These are phyloP conservation scores for Bellardia pandia DNA, from an alignment of 2,888 invertebrate species.

Conservation along the genomic window DNA sequence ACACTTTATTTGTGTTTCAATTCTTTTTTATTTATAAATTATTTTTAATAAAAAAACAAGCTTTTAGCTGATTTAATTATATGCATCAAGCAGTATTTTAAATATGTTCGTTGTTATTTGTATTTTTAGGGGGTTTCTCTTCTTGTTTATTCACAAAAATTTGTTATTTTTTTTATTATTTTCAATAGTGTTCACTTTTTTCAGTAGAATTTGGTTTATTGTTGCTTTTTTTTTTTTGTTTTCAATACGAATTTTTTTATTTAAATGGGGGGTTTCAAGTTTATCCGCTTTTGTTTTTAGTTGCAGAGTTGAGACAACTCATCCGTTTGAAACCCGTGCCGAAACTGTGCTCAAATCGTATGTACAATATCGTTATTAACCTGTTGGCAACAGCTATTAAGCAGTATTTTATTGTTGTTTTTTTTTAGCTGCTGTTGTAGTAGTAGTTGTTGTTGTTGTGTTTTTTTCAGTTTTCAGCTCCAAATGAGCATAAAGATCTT, in stretches of 20 bases:
- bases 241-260: constrained; percentile 37
- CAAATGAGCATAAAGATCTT: constrained; percentile 64
- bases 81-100: not conserved
- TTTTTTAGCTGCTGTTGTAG: not conserved
- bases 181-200: constrained; percentile 46
- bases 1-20: constrained; percentile 32
- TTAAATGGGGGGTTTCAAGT: constrained; percentile 57
- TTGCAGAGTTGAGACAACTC: constrained; percentile 76
- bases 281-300: constrained; percentile 53
- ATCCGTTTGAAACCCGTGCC: constrained; percentile 78
- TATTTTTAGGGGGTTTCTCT: constrained; percentile 25
- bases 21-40: constrained; percentile 20
- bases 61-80: too few species aligned
- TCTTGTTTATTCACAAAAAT: constrained; percentile 19
- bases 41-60: constrained; percentile 6
- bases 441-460: constrained; percentile 6
- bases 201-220: constrained; percentile 45
- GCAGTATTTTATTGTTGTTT: constrained; percentile 16
- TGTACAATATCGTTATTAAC: constrained; percentile 79
- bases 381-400: constrained; percentile 71
- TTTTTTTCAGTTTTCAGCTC: constrained; percentile 40
- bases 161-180: constrained; percentile 25
- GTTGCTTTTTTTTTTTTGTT: constrained; percentile 46
- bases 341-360: constrained; percentile 80
- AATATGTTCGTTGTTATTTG: constrained; percentile 14